Conservation (phyloP, 2,888 invertebrate species). For the Onchidella celtica region DNA sequence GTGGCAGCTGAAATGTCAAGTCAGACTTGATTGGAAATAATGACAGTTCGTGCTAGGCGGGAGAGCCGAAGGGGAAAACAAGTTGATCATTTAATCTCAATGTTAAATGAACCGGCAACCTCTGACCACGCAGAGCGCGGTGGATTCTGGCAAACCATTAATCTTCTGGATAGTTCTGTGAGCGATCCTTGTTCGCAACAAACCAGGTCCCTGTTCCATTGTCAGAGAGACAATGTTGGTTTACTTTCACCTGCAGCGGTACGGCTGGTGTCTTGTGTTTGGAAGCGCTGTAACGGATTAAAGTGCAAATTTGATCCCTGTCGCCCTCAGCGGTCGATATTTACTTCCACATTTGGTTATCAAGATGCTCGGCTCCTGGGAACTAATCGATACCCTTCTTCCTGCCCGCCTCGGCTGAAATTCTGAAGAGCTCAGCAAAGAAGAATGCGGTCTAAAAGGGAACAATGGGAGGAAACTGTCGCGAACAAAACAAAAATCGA, state of each 20-base stretch:
- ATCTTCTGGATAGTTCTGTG: too few species aligned
- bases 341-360: conserved; percentile 27
- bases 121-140: too few species aligned
- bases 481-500: background rate
- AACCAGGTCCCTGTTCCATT: background rate
- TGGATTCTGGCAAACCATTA: too few species aligned
- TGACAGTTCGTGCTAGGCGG: too few species aligned
- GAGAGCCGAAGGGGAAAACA: too few species aligned
- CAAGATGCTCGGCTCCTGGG: conserved; percentile 11
- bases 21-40: too few species aligned
- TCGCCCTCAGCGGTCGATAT: background rate
- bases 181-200: too few species aligned
- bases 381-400: conserved; percentile 23
- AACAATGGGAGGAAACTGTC: background rate
- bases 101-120: too few species aligned
- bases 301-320: background rate
- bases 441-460: background rate
- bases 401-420: conserved; percentile 11
- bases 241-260: too few species aligned
- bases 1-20: too few species aligned
- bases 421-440: background rate
- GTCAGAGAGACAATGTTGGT: too few species aligned
- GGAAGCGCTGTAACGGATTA: background rate
- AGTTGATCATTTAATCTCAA: too few species aligned
- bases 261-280: background rate